Conservation (phyloP, 2,888 invertebrate species). For the Acleris emargana region DNA sequence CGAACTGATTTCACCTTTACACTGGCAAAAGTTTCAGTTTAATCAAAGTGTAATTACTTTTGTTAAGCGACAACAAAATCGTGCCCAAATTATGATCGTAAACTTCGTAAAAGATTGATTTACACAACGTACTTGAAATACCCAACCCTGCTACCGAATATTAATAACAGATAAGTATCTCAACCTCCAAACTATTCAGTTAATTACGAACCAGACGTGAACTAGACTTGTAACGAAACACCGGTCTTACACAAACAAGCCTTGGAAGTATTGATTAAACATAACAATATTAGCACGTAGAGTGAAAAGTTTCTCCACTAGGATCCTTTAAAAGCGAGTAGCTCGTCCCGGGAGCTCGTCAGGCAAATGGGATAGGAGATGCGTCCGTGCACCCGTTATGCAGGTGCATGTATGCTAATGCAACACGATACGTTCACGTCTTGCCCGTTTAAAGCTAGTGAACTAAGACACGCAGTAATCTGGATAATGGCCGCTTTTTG, state of each 20-base stretch:
- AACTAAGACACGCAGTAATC: constrained; percentile 22
- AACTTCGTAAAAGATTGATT: no score
- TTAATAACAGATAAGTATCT: background rate
- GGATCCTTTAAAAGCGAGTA: constrained; percentile 44
- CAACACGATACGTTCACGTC: constrained; percentile 46
- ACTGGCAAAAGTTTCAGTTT: no score
- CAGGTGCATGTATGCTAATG: constrained; percentile 42
- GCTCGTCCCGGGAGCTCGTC: constrained; percentile 51
- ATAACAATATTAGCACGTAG: constrained; percentile 49
- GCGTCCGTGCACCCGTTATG: constrained; percentile 49
- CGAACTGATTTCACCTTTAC: no score
- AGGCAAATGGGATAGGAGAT: constrained; percentile 61
- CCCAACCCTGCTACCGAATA: background rate
- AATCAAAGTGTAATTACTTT: no score
- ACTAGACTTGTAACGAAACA: constrained; percentile 41
- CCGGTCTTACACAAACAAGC: constrained; percentile 38
- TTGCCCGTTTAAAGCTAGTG: constrained; percentile 35
- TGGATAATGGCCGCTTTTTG: background rate
- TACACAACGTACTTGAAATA: no score
- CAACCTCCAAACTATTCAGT: constrained; percentile 14
- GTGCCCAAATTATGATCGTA: no score
- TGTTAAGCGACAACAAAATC: no score
- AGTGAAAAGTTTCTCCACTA: constrained; percentile 56
- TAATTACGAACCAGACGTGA: constrained; percentile 19
- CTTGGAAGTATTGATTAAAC: constrained; percentile 52